A percentile compares a stretch with the other conserved stretches of the same genome.
Evolutionary conservation across 2,797 vertebrate genomes (phyloP).

Genomic region (Paratrypauchen microcephalus): DNA sequence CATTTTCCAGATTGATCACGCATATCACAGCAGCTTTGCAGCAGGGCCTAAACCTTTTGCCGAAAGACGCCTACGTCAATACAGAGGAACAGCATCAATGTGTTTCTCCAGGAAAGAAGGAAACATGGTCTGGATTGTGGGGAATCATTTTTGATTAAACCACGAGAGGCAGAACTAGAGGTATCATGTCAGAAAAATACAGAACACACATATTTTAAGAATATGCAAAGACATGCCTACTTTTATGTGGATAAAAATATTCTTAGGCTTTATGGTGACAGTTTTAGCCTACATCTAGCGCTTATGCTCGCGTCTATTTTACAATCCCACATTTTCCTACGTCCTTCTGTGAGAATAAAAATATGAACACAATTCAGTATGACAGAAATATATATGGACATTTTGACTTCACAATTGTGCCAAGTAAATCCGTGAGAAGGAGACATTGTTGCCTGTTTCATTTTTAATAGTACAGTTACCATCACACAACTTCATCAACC

Average conservation of each 20-base stretch:
- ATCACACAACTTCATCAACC: conserved; percentile 86
- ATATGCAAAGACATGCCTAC: conserved; percentile 42
- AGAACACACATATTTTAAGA: conserved; percentile 87
- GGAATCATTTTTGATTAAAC: conserved; percentile 87
- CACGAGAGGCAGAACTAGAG: conserved; percentile 71
- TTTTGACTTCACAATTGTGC: conserved; percentile 37
- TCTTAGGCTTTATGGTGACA: conserved; percentile 34
- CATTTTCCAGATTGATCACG: conserved; percentile 80
- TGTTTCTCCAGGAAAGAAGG: conserved; percentile 51
- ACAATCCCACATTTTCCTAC: conserved; percentile 33
- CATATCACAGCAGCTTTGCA: conserved; percentile 75
- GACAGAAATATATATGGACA: not conserved
- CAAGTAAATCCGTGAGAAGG: conserved; percentile 77
- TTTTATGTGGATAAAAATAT: conserved; percentile 49
- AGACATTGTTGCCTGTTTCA: conserved; percentile 83
- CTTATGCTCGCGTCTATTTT: conserved; percentile 10
- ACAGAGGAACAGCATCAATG: conserved; percentile 60
- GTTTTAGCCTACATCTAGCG: conserved; percentile 23
- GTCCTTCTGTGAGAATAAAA: conserved; percentile 2
- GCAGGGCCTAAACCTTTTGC: conserved; percentile 67
- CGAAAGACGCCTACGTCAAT: conserved; percentile 74
- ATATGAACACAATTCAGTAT: conserved; percentile 15
- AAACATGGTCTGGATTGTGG: conserved; percentile 63
- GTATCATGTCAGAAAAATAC: conserved; percentile 83
- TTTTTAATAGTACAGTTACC: conserved; percentile 86